Evolutionary conservation across 2,797 vertebrate genomes (phyloP), one percentile per base, ranked within the genome.

Genomic region (Loriculus beryllinus): DNA sequence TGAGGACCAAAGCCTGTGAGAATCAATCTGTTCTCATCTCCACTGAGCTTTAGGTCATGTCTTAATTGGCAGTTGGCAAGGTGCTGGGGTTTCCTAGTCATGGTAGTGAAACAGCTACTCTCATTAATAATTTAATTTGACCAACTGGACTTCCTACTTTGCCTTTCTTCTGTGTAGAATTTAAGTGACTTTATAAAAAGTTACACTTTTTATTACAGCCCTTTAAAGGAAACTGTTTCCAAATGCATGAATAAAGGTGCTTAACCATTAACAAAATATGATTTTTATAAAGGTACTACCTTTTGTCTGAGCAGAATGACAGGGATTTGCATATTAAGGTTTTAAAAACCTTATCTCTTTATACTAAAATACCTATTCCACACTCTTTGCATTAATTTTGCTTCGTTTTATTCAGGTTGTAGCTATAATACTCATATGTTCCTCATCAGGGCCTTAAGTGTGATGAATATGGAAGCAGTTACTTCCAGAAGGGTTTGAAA

Each of bases 401-500:
- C 90, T 54, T 90, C 1, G 9, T n/a, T 14, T 22, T 89, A 47
- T 62, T 60, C 56, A 82, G 93, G 39, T 82, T 88, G 57, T 82
- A 95, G 59, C 74, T 93, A 67, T 92, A 79, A 83, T 69, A 84
- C 83, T 86, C 1, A 0, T 71, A 43, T 83, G 70, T 87, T 93
- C 71, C 59, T 90, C 80, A 94, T 95, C 77, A 90, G 85, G 75
- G 70, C 81, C 87, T 94, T 94, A 90, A 85, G 85, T 89, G 35
- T 95, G 91, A 92, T 96, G 92, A 94, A 88, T 92, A 86, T 72
- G 87, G 93, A 96, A 96, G 69, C 74, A 77, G 82, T 80, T 94
- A 88, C 93, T 94, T 69, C 94, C 86, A 76, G n/a, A 93, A 92
- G 70, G 68, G 83, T 92, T 94, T 92, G 79, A 94, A 95, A 95